Conservation (phyloP, 2,888 invertebrate genomes). For the Timema podura region DNA sequence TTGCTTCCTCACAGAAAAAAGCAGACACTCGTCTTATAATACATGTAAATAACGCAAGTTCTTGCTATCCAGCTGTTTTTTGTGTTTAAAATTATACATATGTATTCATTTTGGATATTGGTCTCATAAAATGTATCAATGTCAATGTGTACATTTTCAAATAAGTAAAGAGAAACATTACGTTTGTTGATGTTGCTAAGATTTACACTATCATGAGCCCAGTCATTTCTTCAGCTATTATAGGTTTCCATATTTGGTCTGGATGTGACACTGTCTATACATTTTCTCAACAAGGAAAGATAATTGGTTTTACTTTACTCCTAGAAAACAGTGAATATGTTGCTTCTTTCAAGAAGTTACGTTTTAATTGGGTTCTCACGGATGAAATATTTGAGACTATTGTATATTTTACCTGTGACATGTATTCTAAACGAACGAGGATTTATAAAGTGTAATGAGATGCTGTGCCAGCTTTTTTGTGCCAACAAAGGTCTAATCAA, state of each 20-base stretch:
- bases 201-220: no score
- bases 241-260: no score
- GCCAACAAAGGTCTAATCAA: not conserved
- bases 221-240: no score
- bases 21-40: not conserved
- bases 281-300: constrained; percentile 2
- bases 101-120: not conserved
- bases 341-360: not conserved
- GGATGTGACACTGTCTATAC: not conserved
- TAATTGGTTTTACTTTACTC: not conserved
- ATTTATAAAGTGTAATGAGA: not conserved
- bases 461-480: not conserved
- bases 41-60: not conserved
- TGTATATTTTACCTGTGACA: not conserved
- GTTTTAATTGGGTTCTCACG: not conserved
- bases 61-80: not conserved
- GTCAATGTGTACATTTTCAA: not conserved
- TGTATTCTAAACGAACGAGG: not conserved
- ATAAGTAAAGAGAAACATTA: not conserved
- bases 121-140: not conserved
- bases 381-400: not conserved
- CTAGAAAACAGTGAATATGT: not conserved
- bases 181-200: not conserved
- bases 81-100: not conserved
- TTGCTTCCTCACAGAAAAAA: not conserved